Evolutionary conservation across 2,888 invertebrate species (phyloP).

Genomic region (Pyrgus malvae): DNA sequence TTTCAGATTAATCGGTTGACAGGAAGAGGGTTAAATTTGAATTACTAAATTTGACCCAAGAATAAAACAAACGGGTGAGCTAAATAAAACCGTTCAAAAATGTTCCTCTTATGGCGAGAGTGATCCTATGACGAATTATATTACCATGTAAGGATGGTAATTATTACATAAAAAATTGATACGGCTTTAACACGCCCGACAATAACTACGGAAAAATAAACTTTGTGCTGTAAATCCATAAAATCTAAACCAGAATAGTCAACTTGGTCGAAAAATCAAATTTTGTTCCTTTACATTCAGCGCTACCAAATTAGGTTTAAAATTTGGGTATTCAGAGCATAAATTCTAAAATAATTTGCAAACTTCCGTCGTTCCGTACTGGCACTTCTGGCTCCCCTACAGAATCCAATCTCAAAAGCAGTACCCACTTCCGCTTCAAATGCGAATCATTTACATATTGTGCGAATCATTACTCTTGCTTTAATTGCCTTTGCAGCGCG

Average conservation of each 20-base stretch:
- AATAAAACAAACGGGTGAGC: no score
- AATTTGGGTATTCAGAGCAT: slow-evolving; percentile 5
- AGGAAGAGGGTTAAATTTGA: no score
- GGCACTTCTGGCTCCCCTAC: slow-evolving; percentile 11
- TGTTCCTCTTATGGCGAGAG: no score
- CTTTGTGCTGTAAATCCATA: no score
- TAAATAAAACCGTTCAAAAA: no score
- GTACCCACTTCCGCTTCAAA: neutral
- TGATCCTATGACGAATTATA: no score
- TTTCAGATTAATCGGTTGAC: no score
- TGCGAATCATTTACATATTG: slow-evolving; percentile 12
- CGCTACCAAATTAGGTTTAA: neutral
- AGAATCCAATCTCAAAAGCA: slow-evolving; percentile 16
- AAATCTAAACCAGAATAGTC: neutral
- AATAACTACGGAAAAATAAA: no score
- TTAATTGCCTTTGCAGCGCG: slow-evolving; percentile 10
- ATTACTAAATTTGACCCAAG: no score
- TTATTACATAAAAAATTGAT: no score
- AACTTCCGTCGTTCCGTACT: slow-evolving; percentile 17
- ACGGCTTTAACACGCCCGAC: no score
- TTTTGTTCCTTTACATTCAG: neutral
- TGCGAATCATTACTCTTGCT: slow-evolving; percentile 1
- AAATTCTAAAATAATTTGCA: slow-evolving; percentile 24
- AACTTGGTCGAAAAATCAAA: slow-evolving; percentile 1
- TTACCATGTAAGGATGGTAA: no score